These are phyloP conservation scores for Dicycla oo DNA, from an alignment of 2,888 invertebrate genomes.

Conservation along the genomic window DNA sequence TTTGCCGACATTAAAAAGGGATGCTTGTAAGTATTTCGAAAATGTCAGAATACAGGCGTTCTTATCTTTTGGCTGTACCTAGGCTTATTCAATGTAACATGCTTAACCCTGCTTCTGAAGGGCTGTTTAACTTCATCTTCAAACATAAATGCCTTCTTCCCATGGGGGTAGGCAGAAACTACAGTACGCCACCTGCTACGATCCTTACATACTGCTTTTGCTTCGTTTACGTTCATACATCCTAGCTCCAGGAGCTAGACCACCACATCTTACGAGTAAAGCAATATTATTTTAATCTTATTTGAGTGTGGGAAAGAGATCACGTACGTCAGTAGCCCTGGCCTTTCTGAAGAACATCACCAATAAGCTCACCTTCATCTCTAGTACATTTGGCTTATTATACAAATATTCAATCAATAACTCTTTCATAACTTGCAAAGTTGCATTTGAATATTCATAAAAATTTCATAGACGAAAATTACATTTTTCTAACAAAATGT, in stretches of 20 bases:
- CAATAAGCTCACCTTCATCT: neutral
- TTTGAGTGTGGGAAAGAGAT: no score
- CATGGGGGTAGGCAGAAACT: no score
- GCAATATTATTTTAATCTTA: no score
- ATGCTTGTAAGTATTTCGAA: neutral
- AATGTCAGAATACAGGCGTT: neutral
- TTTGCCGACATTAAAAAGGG: no score
- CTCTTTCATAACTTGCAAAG: slow-evolving; percentile 21
- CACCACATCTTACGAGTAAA: no score
- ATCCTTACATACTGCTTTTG: no score
- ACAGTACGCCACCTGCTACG: no score
- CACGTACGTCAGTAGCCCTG: neutral
- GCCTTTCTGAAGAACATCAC: neutral
- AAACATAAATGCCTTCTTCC: no score
- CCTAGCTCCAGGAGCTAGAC: no score
- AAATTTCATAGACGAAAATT: slow-evolving; percentile 31
- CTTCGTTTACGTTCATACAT: no score
- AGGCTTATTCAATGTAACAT: neutral
- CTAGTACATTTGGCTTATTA: neutral
- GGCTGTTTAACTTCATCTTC: neutral
- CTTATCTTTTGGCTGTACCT: neutral
- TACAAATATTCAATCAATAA: neutral
- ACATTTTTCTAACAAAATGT: slow-evolving; percentile 11
- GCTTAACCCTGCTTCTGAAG: neutral
- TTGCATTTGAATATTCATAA: slow-evolving; percentile 27